Evolutionary conservation across 2,888 invertebrate genomes (phyloP).

Genomic region (Brachyptera putata): DNA sequence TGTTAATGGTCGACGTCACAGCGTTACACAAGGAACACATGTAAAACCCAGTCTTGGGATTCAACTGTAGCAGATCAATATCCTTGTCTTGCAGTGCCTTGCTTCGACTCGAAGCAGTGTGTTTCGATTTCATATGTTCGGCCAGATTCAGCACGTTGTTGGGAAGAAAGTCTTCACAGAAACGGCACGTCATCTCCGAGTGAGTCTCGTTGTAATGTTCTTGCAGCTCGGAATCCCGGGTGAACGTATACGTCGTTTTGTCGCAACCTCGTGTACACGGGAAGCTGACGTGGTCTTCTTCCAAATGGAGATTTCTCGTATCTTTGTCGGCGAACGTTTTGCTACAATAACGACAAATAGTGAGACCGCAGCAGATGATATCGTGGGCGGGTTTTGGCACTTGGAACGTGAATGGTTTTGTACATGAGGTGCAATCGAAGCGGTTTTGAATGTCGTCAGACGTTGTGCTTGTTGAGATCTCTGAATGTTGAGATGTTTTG

Average conservation of each 20-base stretch:
- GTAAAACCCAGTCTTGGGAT: constrained; percentile 14
- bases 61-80: constrained; percentile 7
- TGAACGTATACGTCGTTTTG: constrained; percentile 22
- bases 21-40: constrained; percentile 29
- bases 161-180: constrained; percentile 28
- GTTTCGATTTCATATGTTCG: constrained; percentile 27
- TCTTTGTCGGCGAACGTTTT: constrained; percentile 25
- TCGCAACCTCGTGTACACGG: constrained; percentile 27
- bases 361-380: constrained; percentile 30
- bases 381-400: constrained; percentile 34
- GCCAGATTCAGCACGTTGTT: constrained; percentile 19
- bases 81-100: constrained; percentile 17
- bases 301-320: constrained; percentile 25
- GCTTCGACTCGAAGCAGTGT: constrained; percentile 22
- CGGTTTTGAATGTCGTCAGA: not conserved
- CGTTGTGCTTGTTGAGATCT: constrained; percentile 22
- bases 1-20: constrained; percentile 27
- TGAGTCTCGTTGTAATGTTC: constrained; percentile 29
- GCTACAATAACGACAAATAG: constrained; percentile 30
- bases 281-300: constrained; percentile 27
- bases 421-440: constrained; percentile 31
- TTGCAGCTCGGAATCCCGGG: constrained; percentile 27
- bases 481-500: constrained; percentile 25
- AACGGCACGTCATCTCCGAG: constrained; percentile 27
- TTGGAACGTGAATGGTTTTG: constrained; percentile 30